A percentile compares a stretch with the other conserved stretches of the same genome.
Conservation (phyloP, 2,888 invertebrate species). For the Torymus aiolomorphi region DNA sequence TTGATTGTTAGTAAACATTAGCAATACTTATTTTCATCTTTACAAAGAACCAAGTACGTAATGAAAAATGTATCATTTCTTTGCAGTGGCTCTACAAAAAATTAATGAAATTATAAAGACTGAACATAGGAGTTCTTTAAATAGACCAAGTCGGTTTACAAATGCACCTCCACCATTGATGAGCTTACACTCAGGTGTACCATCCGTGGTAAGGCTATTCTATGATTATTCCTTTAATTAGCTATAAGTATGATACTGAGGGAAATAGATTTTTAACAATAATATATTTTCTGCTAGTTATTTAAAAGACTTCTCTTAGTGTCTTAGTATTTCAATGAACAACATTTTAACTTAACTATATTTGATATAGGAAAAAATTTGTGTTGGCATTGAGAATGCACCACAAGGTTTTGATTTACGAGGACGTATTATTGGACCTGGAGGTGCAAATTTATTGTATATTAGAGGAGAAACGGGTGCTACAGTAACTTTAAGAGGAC, state of each 20-base stretch:
- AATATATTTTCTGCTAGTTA: not conserved
- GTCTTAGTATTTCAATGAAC: slow-evolving; percentile 7
- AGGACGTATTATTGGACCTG: slow-evolving; percentile 84
- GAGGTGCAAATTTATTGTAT: slow-evolving; percentile 85
- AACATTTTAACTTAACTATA: slow-evolving; percentile 25
- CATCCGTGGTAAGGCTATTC: slow-evolving; percentile 68
- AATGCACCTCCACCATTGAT: slow-evolving; percentile 76
- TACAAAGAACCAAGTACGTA: not conserved
- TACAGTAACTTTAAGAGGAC: slow-evolving; percentile 83
- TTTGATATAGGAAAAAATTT: slow-evolving; percentile 82
- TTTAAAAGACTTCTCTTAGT: slow-evolving; percentile 27
- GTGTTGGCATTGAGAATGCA: slow-evolving; percentile 86
- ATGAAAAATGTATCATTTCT: slow-evolving; percentile 23
- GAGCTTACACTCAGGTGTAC: slow-evolving; percentile 74
- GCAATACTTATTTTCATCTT: slow-evolving; percentile 1
- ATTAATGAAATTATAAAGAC: slow-evolving; percentile 78
- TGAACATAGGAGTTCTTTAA: slow-evolving; percentile 72
- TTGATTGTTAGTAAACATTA: slow-evolving; percentile 70
- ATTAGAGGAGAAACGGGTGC: slow-evolving; percentile 88
- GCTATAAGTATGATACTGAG: not conserved
- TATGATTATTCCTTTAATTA: slow-evolving; percentile 35
- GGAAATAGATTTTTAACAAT: slow-evolving; percentile 12
- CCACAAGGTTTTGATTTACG: slow-evolving; percentile 86
- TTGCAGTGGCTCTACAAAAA: slow-evolving; percentile 77
- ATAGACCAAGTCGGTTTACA: slow-evolving; percentile 74